Base-by-base conservation (phyloP, 2,888 invertebrate genomes). In the Incurvaria masculella region DNA sequence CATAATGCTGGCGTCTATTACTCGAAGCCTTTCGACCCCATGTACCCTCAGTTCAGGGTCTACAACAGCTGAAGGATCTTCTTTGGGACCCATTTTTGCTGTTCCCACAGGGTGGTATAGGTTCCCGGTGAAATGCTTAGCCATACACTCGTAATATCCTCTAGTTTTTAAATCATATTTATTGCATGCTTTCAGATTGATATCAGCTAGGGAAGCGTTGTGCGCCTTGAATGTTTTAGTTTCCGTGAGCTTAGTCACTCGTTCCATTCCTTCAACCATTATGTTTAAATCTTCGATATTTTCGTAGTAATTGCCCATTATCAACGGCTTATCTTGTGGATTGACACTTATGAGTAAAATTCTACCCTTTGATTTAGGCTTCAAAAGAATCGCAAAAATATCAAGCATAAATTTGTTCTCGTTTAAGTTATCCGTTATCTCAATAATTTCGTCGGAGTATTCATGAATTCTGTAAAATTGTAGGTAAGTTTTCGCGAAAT, bases 1-100 rank as follows among this genome's bases (percentile, higher is more conserved):
- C 87, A 90, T 89, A n/a, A 89, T 81, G 41, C 88, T 87, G 1
- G 87, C 87, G 61, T 89, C 89, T 0, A 81, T 81, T 1, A 89
- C 86, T 21, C 88, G 69, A 1, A 89, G 65, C 6, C 82, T 81
- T 3, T 72, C 60, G 1, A 88, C 72, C 0, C 87, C 88, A 43
- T 81, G 74, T 0, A 89, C 83, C 43, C 70, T 73, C 2, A 89
- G 63, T 33, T 82, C 63, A 0, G 81, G 75, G 63, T 86, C 84
- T 0, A 89, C 85, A 1, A 89, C 89, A 0, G 85, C 80, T 1
- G 65, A 70, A 0, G 71, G 66, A 63, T 88, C 88, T 0, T 55
- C 59, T 2, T 52, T 53, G 0, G 85, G 82, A 0, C 88, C 89
- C 89, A 91, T 88, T 59, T 87, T 86, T 46, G 84, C 84, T 0